phyloP scores from a whole-genome alignment of 2,113 vertebrate species.

The Craseonycteris thonglongyai region DNA sequence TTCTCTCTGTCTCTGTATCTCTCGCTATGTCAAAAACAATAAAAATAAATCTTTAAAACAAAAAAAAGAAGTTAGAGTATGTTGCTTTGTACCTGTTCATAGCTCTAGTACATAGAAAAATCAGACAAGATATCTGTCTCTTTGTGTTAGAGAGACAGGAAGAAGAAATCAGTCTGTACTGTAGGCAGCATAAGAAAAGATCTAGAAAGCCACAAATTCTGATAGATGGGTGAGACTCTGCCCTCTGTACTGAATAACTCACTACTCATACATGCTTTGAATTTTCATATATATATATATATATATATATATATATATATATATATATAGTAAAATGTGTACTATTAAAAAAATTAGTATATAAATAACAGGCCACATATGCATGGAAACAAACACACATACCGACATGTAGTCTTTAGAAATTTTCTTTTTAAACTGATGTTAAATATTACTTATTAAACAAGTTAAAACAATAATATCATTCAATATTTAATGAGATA shows the following conservation, averaged over 20 bases:
- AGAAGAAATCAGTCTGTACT: not conserved
- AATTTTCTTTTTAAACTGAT: not conserved
- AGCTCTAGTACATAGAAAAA: not conserved
- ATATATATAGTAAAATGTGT: too few species aligned
- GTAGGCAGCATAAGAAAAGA: not conserved
- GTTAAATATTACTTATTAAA: not conserved
- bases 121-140: not conserved
- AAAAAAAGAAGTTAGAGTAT: too few species aligned
- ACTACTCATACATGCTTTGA: too few species aligned
- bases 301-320: too few species aligned
- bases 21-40: too few species aligned
- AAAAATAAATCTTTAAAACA: too few species aligned
- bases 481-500: too few species aligned
- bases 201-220: not conserved
- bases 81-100: not conserved
- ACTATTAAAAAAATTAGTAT: not conserved
- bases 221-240: not conserved
- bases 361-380: not conserved
- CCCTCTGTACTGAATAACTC: not conserved
- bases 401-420: too few species aligned
- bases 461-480: not conserved
- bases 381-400: not conserved
- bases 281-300: too few species aligned
- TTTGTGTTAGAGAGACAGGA: not conserved
- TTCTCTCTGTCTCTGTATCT: too few species aligned